These are phyloP conservation scores for Tipula lateralis DNA, from an alignment of 2,888 invertebrate species.

Conservation along the genomic window DNA sequence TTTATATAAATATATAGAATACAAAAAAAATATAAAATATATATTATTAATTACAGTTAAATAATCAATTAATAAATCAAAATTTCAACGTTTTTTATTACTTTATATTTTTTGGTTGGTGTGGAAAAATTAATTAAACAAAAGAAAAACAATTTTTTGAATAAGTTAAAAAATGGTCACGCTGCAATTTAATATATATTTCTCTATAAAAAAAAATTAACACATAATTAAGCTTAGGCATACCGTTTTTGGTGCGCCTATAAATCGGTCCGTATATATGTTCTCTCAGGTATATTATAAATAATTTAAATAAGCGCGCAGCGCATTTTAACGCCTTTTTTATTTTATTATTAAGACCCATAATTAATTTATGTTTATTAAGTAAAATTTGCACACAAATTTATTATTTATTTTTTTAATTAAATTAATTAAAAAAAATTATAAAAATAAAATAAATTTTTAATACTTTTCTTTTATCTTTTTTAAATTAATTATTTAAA, in stretches of 20 bases:
- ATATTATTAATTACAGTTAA: constrained; percentile 13
- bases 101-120: not conserved
- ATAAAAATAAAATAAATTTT: constrained; percentile 25
- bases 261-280: not conserved
- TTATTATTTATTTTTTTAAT: constrained; percentile 5
- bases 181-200: constrained; percentile 27
- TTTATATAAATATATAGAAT: constrained; percentile 7
- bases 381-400: constrained; percentile 11
- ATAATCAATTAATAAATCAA: not conserved
- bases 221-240: not conserved
- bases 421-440: not conserved
- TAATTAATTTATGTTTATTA: not conserved
- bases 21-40: not conserved
- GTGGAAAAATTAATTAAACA: constrained; percentile 12
- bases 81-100: not conserved
- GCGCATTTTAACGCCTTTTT: not conserved
- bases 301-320: not conserved
- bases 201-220: not conserved
- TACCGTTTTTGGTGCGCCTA: not conserved
- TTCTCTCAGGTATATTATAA: not conserved
- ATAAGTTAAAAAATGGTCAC: constrained; percentile 26
- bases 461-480: not conserved
- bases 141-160: not conserved
- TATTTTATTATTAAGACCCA: not conserved
- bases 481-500: not conserved